Conservation (phyloP, 2,113 vertebrate genomes). For the Hystrix brachyura region DNA sequence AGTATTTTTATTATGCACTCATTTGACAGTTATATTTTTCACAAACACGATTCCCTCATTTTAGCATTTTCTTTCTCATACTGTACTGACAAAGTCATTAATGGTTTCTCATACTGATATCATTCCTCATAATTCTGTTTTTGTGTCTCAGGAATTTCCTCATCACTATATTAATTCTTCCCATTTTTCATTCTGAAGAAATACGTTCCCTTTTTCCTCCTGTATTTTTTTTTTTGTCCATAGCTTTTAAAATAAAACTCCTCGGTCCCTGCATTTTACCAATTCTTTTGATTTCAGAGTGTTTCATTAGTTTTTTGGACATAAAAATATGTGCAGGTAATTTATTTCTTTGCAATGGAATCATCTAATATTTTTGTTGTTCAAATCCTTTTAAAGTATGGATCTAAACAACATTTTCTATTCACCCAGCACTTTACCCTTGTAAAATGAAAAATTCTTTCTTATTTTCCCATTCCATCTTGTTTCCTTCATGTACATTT, state of each 20-base stretch:
- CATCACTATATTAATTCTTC: not conserved
- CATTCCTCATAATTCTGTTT: not conserved
- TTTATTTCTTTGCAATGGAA: not conserved
- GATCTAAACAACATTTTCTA: not conserved
- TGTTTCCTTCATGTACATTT: not conserved
- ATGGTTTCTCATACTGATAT: no score
- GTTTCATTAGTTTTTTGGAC: constrained; percentile 8
- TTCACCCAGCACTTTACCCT: not conserved
- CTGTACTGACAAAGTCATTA: no score
- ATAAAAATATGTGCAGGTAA: not conserved
- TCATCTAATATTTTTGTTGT: not conserved
- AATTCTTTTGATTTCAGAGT: not conserved
- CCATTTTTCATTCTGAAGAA: not conserved
- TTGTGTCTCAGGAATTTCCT: not conserved
- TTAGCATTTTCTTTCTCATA: no score
- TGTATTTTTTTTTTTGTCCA: no score
- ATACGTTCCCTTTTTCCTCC: no score
- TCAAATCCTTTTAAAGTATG: not conserved
- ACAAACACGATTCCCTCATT: not conserved
- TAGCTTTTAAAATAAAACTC: no score
- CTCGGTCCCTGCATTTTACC: no score
- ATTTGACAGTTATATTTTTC: not conserved
- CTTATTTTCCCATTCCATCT: no score
- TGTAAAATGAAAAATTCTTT: not conserved
- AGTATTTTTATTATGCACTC: not conserved